Percentiles rank a stretch among this genome's conserved stretches.
These are phyloP conservation scores for Mixornis gularis DNA, from an alignment of 2,113 vertebrate genomes.

Conservation along the genomic window DNA sequence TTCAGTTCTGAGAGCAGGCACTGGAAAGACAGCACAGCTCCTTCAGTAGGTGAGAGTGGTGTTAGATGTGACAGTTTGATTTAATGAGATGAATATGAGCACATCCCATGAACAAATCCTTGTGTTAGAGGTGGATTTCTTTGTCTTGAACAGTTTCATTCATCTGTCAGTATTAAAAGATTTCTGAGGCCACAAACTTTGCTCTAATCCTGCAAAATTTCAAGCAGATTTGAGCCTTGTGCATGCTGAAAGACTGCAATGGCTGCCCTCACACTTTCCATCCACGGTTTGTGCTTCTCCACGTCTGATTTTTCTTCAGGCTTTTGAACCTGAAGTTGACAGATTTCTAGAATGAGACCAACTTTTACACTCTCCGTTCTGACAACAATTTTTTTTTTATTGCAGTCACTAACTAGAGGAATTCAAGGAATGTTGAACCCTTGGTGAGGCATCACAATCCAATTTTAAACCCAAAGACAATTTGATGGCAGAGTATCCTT, in stretches of 20 bases:
- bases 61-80: neutral
- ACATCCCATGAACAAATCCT: neutral
- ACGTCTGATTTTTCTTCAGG: neutral
- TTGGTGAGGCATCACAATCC: neutral
- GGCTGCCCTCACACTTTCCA: neutral
- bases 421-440: neutral
- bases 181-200: neutral
- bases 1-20: neutral
- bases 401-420: neutral
- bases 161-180: neutral
- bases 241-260: neutral
- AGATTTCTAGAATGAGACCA: neutral
- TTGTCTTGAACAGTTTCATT: neutral
- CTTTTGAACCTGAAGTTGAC: neutral
- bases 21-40: neutral
- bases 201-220: neutral
- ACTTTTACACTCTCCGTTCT: neutral
- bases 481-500: neutral
- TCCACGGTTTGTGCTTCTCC: neutral
- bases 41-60: neutral
- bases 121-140: neutral
- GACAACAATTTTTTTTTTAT: neutral
- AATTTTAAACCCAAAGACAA: neutral
- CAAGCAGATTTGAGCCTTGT: neutral
- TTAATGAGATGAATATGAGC: neutral